These are phyloP conservation scores for Girardia tigrina DNA, from an alignment of 2,888 invertebrate genomes.

Conservation along the genomic window DNA sequence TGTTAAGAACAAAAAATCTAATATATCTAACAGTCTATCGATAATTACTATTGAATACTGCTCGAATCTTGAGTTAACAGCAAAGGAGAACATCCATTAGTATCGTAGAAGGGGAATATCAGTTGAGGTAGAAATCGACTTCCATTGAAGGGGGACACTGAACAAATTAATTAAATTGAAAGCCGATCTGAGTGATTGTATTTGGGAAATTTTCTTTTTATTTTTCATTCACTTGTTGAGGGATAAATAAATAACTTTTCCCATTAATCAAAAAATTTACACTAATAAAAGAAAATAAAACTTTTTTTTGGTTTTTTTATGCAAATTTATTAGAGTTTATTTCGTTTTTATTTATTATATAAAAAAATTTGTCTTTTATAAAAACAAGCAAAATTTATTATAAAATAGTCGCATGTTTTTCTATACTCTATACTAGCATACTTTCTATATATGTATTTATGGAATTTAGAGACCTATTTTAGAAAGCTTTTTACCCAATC, in stretches of 20 bases:
- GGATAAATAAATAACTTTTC: no score
- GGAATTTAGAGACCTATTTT: no score
- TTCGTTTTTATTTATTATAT: no score
- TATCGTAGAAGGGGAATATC: not conserved
- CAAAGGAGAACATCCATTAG: not conserved
- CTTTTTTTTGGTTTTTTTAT: no score
- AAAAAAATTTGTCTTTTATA: no score
- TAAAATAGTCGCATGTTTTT: no score
- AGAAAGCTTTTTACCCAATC: no score
- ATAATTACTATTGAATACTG: slow-evolving; percentile 23
- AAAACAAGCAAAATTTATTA: no score
- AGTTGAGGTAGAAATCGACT: slow-evolving; percentile 14
- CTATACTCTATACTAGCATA: no score
- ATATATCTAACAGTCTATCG: not conserved
- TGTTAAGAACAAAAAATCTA: slow-evolving; percentile 17
- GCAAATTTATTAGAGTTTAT: no score
- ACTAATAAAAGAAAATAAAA: no score
- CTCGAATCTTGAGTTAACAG: not conserved
- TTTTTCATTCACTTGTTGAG: not conserved
- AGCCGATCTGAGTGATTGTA: slow-evolving; percentile 11
- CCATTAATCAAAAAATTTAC: not conserved
- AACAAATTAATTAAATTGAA: slow-evolving; percentile 15
- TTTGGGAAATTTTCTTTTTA: not conserved
- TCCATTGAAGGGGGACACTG: not conserved
- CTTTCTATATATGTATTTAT: no score